These are phyloP conservation scores for Paragorgia papillata DNA, from an alignment of 92 coral and sea anemone genomes.

Conservation along the genomic window DNA sequence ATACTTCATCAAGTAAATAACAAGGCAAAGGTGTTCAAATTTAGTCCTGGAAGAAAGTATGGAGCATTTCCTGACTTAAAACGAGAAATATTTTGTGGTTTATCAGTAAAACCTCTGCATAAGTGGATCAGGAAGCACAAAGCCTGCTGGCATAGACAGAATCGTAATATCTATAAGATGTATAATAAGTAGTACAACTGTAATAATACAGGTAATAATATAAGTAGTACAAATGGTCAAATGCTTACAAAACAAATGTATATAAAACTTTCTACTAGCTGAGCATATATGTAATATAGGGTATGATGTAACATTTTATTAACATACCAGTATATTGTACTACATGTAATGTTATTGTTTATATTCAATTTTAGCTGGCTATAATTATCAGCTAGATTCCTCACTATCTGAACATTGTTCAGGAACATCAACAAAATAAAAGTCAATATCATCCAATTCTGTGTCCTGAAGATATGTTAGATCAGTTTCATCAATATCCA, in stretches of 20 bases:
- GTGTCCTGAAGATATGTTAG: conserved; percentile 3
- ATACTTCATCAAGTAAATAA: conserved; percentile 55
- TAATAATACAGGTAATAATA: too few relatives aligned
- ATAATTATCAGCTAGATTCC: not conserved
- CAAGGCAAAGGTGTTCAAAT: conserved; percentile 39
- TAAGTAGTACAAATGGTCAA: not conserved
- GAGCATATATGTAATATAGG: too few relatives aligned
- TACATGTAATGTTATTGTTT: too few relatives aligned
- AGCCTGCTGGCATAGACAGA: conserved; percentile 48
- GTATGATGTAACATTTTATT: too few relatives aligned
- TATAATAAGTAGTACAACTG: too few relatives aligned
- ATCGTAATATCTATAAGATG: conserved; percentile 29
- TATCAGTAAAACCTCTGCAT: conserved; percentile 1
- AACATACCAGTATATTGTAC: too few relatives aligned
- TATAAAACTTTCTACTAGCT: not conserved
- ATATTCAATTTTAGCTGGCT: not conserved
- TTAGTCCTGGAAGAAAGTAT: conserved; percentile 52
- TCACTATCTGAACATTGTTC: conserved; percentile 31
- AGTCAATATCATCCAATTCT: conserved; percentile 35
- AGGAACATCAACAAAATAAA: conserved; percentile 58
- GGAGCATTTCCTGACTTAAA: conserved; percentile 35
- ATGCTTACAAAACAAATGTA: not conserved
- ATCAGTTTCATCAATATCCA: conserved; percentile 55
- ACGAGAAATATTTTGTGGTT: conserved; percentile 5
- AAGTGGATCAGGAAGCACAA: conserved; percentile 47